phyloP scores from a whole-genome alignment of 2,113 vertebrate genomes.

The Tretioscincus oriximinensis region DNA sequence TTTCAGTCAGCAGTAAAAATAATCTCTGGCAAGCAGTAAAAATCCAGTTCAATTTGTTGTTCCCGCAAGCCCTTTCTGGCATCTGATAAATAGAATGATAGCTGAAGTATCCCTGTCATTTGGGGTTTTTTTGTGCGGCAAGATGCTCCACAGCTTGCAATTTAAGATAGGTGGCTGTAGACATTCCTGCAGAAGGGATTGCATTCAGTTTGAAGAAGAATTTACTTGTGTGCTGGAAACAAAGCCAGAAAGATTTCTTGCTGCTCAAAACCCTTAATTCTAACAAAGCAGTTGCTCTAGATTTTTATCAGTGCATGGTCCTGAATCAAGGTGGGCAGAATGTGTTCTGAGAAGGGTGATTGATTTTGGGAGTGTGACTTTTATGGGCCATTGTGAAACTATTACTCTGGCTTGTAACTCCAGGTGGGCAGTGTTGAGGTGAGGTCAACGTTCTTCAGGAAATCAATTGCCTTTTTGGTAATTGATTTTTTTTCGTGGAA shows the following conservation, averaged over 20 bases:
- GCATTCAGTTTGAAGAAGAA: constrained; percentile 34
- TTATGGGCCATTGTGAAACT: background rate
- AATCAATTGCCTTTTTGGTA: constrained; percentile 27
- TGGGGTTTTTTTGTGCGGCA: background rate
- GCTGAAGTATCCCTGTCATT: background rate
- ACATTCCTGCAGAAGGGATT: constrained; percentile 32
- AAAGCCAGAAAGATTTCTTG: constrained; percentile 42
- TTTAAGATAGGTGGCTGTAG: background rate
- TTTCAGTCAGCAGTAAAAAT: background rate
- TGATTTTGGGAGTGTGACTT: constrained; percentile 40
- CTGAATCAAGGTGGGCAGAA: constrained; percentile 33
- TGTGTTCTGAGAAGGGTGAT: constrained; percentile 45
- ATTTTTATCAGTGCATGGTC: constrained; percentile 44
- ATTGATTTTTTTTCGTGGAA: constrained; percentile 25
- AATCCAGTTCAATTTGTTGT: background rate
- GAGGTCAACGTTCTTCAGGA: constrained; percentile 25
- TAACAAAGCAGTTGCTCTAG: constrained; percentile 31
- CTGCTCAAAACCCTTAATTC: constrained; percentile 25
- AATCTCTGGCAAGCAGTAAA: background rate
- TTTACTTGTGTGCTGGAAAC: constrained; percentile 41
- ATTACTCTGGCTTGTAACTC: background rate
- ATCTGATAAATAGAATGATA: background rate
- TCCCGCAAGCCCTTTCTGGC: background rate
- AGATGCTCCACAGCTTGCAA: background rate
- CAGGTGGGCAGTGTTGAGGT: background rate